Conservation (phyloP, 2,888 invertebrate genomes). For the Antheraea assamensis region DNA sequence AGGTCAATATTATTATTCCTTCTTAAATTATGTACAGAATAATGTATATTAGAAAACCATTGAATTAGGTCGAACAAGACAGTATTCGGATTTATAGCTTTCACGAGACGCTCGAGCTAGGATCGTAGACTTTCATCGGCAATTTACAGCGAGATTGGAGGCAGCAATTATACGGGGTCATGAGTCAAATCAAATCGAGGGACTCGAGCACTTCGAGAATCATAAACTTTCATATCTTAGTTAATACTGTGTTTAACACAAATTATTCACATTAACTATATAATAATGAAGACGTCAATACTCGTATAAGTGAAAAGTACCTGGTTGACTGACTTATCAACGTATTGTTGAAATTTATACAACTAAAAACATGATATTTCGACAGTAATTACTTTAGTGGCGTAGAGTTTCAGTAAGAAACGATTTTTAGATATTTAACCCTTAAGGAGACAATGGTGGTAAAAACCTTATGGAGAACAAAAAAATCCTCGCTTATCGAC, state of each 20-base stretch:
- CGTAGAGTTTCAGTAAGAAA: too few species aligned
- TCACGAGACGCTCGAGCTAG: slow-evolving; percentile 26
- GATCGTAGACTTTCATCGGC: slow-evolving; percentile 30
- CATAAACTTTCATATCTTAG: slow-evolving; percentile 17
- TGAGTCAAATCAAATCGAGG: slow-evolving; percentile 25
- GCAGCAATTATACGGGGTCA: slow-evolving; percentile 30
- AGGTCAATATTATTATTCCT: neutral
- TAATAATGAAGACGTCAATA: neutral
- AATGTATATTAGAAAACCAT: slow-evolving; percentile 32
- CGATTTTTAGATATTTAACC: too few species aligned
- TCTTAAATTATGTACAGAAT: slow-evolving; percentile 1
- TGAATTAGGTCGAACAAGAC: slow-evolving; percentile 53
- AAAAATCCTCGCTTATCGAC: too few species aligned
- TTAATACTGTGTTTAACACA: neutral
- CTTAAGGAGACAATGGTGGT: too few species aligned
- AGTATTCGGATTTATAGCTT: slow-evolving; percentile 39
- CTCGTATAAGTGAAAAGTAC: neutral
- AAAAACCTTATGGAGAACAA: too few species aligned
- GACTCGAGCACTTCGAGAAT: slow-evolving; percentile 1
- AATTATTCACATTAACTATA: neutral
- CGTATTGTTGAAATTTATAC: too few species aligned
- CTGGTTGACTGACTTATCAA: neutral
- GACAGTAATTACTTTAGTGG: too few species aligned
- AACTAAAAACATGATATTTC: too few species aligned
- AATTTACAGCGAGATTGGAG: slow-evolving; percentile 34